Conservation (phyloP, 2,113 vertebrate species). For the Lophura nycthemera region DNA sequence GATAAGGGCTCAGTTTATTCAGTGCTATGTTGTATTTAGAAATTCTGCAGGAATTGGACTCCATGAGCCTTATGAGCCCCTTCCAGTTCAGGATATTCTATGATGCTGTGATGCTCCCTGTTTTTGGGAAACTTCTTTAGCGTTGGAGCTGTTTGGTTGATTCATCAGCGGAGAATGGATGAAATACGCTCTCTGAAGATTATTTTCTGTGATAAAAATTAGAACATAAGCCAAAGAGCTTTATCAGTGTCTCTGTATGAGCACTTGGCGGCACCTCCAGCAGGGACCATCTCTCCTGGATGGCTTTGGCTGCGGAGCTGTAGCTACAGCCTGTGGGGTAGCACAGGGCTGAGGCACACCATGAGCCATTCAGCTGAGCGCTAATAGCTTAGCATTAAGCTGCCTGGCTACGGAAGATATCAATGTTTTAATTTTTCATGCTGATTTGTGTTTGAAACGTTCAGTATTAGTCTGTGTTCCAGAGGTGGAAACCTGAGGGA, state of each 20-base stretch:
- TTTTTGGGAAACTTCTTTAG: not conserved
- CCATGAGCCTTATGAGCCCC: no score
- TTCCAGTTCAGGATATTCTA: no score
- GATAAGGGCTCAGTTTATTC: not conserved
- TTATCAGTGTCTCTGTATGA: no score
- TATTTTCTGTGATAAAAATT: not conserved
- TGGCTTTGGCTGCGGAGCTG: not conserved
- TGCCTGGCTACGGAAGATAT: not conserved
- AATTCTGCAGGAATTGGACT: not conserved
- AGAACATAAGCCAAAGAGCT: not conserved
- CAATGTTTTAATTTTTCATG: not conserved
- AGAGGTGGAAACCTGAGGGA: not conserved
- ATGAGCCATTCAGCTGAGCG: accelerated
- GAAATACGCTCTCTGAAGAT: not conserved
- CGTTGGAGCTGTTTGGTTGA: not conserved
- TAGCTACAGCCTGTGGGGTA: not conserved
- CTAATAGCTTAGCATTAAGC: not conserved
- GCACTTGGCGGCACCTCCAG: not conserved
- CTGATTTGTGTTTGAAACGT: not conserved
- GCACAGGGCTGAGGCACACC: not conserved
- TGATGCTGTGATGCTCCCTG: not conserved
- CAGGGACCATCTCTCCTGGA: accelerated
- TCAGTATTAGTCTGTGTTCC: not conserved
- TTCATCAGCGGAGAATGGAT: not conserved
- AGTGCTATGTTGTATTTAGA: not conserved